Base-by-base conservation (phyloP, 92 coral and sea anemone species). In the Zoanthus solanderi region DNA sequence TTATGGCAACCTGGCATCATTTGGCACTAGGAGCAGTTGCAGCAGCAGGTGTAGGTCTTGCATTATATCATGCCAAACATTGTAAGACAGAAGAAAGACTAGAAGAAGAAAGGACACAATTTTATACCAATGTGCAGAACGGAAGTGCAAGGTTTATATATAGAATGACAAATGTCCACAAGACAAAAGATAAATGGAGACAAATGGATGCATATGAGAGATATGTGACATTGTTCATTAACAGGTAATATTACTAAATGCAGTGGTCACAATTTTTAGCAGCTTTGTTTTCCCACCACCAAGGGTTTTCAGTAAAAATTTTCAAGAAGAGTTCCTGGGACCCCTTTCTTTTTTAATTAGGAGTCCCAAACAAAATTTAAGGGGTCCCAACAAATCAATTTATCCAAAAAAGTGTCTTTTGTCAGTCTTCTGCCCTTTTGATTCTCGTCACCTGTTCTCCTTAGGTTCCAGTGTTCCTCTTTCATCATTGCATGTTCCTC, bases 1-100 rank as follows among this genome's bases (percentile, higher is more conserved):
- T 2, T 58, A 79, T 79, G 72, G 54, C 72, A 18, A 58, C 84
- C 14, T 79, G 72, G 84, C 84, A 79, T 42, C 72, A 79, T 58
- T 66, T 79, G 69, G 84, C 72, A 0, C 72, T 79, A 16, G 72
- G 72, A 10, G 72, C 84, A 7, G 72, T 79, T 1, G 84, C 72
- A 15, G 60, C 84, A 63, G 74, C 84, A 7, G 84, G 84, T 44
- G 84, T 80, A 44, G 84, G 84, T 23, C 84, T 80, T 44, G 84
- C 84, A 45, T 42, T 80, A n/a, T 80, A 80, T 45, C 84, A 80
- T 63, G 84, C 84, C 37, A 80, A 80, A 50, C 63, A 80, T 57
- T 30, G 18, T 23, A 80, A 65, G 18, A 61, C 9, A 12, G 84
- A 80, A 37, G 84, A 63, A 48, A 69, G 47, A 15, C 84, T 45